These are phyloP conservation scores for Glyptemys insculpta DNA, from an alignment of 2,797 vertebrate genomes.

Conservation along the genomic window DNA sequence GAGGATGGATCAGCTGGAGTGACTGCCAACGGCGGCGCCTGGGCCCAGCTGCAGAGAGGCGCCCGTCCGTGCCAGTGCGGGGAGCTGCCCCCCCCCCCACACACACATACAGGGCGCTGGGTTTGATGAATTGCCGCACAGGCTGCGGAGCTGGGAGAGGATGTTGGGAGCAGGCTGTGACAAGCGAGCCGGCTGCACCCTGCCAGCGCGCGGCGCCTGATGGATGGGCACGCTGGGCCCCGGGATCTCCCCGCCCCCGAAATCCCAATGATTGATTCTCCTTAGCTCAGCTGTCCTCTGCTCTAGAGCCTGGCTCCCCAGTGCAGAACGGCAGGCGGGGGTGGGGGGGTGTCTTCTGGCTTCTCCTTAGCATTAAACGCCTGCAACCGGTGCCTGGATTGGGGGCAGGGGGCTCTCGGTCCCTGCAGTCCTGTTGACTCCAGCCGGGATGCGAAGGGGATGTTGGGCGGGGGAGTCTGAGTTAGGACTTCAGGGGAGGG, in stretches of 20 bases:
- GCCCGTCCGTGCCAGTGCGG: not conserved
- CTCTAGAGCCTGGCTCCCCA: not conserved
- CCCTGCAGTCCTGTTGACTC: not conserved
- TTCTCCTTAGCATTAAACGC: not conserved
- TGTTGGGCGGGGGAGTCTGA: not conserved
- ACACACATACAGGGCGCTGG: accelerated
- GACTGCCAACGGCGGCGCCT: not conserved
- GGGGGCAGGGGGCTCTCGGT: too few relatives aligned
- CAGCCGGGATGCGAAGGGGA: not conserved
- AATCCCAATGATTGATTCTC: not conserved
- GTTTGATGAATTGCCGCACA: not conserved
- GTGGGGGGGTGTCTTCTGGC: not conserved
- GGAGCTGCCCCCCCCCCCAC: too few relatives aligned
- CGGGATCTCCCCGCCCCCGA: not conserved
- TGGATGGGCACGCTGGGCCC: not conserved
- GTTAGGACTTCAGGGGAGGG: not conserved
- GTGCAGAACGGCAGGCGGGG: not conserved
- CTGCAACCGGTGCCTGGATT: not conserved
- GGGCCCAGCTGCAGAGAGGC: not conserved
- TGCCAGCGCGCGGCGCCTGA: not conserved
- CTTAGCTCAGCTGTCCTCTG: not conserved
- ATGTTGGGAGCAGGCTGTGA: not conserved
- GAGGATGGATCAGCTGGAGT: not conserved
- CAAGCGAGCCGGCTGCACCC: not conserved
- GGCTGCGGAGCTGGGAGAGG: not conserved